Conservation (phyloP, 2,797 vertebrate species). For the Sciurus vulgaris region DNA sequence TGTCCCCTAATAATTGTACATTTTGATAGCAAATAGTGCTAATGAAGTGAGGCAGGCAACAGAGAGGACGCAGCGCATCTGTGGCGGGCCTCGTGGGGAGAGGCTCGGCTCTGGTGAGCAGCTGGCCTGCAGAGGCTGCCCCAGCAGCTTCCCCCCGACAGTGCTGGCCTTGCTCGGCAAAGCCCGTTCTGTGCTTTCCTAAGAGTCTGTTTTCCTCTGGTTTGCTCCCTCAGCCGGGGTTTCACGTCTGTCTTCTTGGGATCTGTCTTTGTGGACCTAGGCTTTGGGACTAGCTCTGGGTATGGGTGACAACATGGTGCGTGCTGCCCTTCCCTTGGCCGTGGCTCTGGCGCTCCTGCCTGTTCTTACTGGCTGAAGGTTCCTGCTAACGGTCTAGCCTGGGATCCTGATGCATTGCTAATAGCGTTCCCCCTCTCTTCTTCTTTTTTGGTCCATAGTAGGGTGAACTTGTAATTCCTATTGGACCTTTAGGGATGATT, state of each 20-base stretch:
- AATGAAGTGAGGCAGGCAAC: slow-evolving; percentile 54
- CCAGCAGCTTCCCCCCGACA: neutral
- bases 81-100: slow-evolving; percentile 58
- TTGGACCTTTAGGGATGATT: neutral
- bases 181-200: neutral
- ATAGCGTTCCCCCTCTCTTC: no score
- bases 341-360: rapidly evolving
- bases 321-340: rapidly evolving
- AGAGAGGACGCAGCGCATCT: slow-evolving; percentile 68
- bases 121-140: rapidly evolving
- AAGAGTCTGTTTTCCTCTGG: neutral
- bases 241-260: neutral
- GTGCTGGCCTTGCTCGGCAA: neutral
- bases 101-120: neutral
- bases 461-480: neutral
- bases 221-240: neutral
- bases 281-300: neutral
- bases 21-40: slow-evolving; percentile 60
- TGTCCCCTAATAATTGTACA: slow-evolving; percentile 76
- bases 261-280: neutral
- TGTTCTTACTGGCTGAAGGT: rapidly evolving
- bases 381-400: rapidly evolving
- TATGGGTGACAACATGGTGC: rapidly evolving
- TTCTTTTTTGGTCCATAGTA: neutral
- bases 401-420: rapidly evolving